A percentile compares a stretch with the other conserved stretches of the same genome.
Evolutionary conservation across 2,797 vertebrate species (phyloP).

Genomic region (Propithecus perrieri): DNA sequence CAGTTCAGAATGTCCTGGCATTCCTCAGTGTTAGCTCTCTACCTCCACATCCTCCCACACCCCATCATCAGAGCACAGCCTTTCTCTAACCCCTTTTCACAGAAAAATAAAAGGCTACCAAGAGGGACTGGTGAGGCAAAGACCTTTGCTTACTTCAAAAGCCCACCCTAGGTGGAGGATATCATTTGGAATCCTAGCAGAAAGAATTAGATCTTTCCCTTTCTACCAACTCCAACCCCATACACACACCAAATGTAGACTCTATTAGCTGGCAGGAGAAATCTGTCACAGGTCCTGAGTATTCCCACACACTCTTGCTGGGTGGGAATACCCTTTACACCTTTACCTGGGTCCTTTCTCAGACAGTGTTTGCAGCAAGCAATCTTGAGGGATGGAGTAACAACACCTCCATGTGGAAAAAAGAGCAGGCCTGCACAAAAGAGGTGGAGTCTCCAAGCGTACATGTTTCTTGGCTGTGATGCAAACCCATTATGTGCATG

Average conservation of each 20-base stretch:
- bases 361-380: not conserved
- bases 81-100: not conserved
- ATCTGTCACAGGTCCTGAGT: not conserved
- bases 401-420: not conserved
- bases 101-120: not conserved
- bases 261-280: not conserved
- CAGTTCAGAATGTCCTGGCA: not conserved
- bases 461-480: not conserved
- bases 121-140: not conserved
- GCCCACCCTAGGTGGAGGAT: not conserved
- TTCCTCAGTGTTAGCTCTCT: not conserved
- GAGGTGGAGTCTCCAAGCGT: not conserved
- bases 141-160: not conserved
- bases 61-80: not conserved
- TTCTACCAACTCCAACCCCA: not conserved
- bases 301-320: not conserved
- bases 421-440: not conserved
- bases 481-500: not conserved
- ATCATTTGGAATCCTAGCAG: not conserved
- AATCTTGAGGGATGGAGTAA: not conserved
- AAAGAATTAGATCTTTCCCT: not conserved
- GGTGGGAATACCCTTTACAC: not conserved
- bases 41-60: not conserved
- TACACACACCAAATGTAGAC: not conserved
- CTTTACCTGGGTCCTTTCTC: not conserved